Evolutionary conservation across 2,113 vertebrate genomes (phyloP), one percentile per base, ranked within the genome.

Genomic region (Aspidoscelis tigris): DNA sequence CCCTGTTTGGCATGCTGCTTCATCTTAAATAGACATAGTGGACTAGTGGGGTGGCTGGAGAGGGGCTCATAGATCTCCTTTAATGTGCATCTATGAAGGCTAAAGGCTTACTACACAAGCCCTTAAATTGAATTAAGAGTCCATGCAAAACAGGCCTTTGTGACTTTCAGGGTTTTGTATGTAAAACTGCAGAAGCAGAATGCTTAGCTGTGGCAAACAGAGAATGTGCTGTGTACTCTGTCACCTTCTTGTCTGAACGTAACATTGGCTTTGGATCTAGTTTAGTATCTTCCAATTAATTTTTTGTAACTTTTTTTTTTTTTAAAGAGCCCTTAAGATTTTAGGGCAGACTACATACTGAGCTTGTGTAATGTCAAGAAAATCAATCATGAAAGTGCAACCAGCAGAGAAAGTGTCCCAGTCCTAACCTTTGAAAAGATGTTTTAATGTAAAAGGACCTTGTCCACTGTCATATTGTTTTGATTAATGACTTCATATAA

Each of bases 381-480:
- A 55, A 77, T 81, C n/a, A 86, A 41, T 77, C 73, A 41, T 65
- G 68, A 78, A 78, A 84, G 53, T 70, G 39, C 43, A 55, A 43
- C 53, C 3, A 33, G 68, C 68, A 14, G 53, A 71, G 53, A 72
- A 78, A 72, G 39, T 53, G 43, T 66, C 53, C 72, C 22, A 18
- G 12, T 64, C 43, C 70, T 86, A 82, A 84, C 76, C 83, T 76
- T 81, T 86, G 6, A 47, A 47, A 64, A 61, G 14, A 61, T 4
- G 26, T 3, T 79, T 72, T 65, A 65, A 80, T 61, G 58, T 43
- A 64, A 80, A 78, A 85, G 44, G 78, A 43, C 64, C 61, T 71
- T 44, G 44, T 82, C 68, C n/a, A 72, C 55, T 86, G 79, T 86
- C 80, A 82, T 78, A 70, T 71, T 72, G 82, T 53, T 78, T 77